These are phyloP conservation scores for Hipparchia sbordonii DNA, from an alignment of 2,888 invertebrate species.

Conservation along the genomic window DNA sequence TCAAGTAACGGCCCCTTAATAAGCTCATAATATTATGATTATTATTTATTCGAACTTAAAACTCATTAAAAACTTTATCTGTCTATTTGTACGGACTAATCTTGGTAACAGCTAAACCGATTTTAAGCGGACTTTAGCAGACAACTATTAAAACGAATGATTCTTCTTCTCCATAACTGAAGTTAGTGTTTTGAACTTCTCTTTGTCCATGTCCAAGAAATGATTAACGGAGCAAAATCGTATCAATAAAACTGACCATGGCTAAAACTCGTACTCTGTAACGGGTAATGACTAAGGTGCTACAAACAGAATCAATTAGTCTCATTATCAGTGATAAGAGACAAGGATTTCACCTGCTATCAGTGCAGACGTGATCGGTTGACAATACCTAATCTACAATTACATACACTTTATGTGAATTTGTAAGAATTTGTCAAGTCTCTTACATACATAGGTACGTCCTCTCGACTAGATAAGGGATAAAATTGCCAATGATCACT, in stretches of 20 bases:
- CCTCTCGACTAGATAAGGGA: slow-evolving; percentile 15
- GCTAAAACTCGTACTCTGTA: not conserved
- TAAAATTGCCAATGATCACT: not conserved
- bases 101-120: too few species aligned
- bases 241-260: slow-evolving; percentile 11
- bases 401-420: slow-evolving; percentile 33
- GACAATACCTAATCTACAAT: slow-evolving; percentile 27
- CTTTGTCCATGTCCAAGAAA: too few species aligned
- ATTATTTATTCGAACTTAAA: too few species aligned
- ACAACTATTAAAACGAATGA: too few species aligned
- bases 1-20: too few species aligned
- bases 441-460: slow-evolving; percentile 1
- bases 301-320: slow-evolving; percentile 49
- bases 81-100: too few species aligned
- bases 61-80: too few species aligned
- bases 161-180: too few species aligned
- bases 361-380: slow-evolving; percentile 60
- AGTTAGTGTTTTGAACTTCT: too few species aligned
- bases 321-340: slow-evolving; percentile 37
- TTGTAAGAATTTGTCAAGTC: slow-evolving; percentile 35
- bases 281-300: slow-evolving; percentile 10
- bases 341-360: slow-evolving; percentile 62
- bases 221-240: not conserved
- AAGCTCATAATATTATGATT: too few species aligned
- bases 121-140: too few species aligned